Base-by-base conservation (phyloP, 2,797 vertebrate species). In the Coreius guichenoti region DNA sequence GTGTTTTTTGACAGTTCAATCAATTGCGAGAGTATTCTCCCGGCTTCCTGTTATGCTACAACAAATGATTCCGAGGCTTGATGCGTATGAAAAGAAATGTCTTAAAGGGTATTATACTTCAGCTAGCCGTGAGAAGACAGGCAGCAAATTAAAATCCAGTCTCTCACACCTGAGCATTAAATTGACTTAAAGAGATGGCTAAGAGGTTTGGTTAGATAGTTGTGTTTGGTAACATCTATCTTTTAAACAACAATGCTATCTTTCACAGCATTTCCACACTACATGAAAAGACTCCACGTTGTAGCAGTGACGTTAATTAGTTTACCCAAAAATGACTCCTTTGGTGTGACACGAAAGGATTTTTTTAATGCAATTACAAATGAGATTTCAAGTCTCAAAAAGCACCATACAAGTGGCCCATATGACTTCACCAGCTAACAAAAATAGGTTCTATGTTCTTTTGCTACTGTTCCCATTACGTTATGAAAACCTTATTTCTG, bases 1-100 rank as follows among this genome's bases (percentile, higher is more conserved):
- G 83, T 88, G 87, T 80, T 88, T 80, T 88, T 87, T 93, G 94
- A 93, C 92, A 92, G 88, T 94, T 94, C 92, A 94, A 95, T 94
- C 94, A 93, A 92, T 93, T 86, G 73, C 70, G 83, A 89, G 89
- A 81, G 76, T 88, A 88, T 90, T 92, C 84, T 26, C 61, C 76
- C 69, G 56, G 82, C 91, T 91, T 91, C 68, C 80, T 82, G 79
- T 68, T 77, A n/a, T 65, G 76, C 65, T 81, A 45, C 19, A 61
- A 88, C 84, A 47, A 86, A 90, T 94, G 90, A 92, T 92, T 91
- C 88, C 70, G 67, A 89, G 87, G 67, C 63, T 65, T 56, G 70
- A 76, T 89, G 90, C 72, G 21, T n/a, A 81, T 63, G 88, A 89
- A 89, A 29, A 84, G 74, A 75, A 81, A 81, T 81, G 79, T 82